These are phyloP conservation scores for Drosophila hamatofila DNA, from an alignment of 2,888 invertebrate species.

Conservation along the genomic window DNA sequence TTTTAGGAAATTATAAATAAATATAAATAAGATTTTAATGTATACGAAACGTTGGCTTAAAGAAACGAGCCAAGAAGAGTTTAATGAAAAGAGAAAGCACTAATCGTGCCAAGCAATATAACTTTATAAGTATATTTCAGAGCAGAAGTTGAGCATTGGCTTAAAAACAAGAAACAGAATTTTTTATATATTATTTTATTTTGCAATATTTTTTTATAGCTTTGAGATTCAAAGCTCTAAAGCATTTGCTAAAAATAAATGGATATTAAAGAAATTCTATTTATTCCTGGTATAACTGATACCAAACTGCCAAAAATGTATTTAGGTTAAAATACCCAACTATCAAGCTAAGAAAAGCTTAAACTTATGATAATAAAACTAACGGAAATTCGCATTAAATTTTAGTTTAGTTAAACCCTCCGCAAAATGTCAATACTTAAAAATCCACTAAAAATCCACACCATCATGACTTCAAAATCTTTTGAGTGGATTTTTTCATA, in stretches of 20 bases:
- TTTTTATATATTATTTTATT: not conserved
- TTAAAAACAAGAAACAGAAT: too few relatives aligned
- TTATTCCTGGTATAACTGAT: not conserved
- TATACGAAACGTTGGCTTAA: too few relatives aligned
- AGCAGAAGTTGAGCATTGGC: not conserved
- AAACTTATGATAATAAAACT: not conserved
- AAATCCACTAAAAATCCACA: too few relatives aligned
- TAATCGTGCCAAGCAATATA: too few relatives aligned
- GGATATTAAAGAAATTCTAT: rapidly evolving
- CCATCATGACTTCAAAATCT: too few relatives aligned
- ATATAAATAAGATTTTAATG: not conserved
- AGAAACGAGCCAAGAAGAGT: not conserved
- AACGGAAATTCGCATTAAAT: not conserved
- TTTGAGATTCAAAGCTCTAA: not conserved
- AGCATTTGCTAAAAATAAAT: not conserved
- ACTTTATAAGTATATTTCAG: too few relatives aligned
- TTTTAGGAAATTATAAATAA: not conserved
- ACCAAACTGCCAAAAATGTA: not conserved
- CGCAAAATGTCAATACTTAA: too few relatives aligned
- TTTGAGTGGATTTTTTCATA: too few relatives aligned
- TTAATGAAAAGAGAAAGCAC: too few relatives aligned
- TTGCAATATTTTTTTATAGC: too few relatives aligned
- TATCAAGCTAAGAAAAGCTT: not conserved
- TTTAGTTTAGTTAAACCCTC: too few relatives aligned
- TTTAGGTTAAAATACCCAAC: not conserved